Base-by-base conservation (phyloP, 2,113 vertebrate genomes). In the Aythya baeri region DNA sequence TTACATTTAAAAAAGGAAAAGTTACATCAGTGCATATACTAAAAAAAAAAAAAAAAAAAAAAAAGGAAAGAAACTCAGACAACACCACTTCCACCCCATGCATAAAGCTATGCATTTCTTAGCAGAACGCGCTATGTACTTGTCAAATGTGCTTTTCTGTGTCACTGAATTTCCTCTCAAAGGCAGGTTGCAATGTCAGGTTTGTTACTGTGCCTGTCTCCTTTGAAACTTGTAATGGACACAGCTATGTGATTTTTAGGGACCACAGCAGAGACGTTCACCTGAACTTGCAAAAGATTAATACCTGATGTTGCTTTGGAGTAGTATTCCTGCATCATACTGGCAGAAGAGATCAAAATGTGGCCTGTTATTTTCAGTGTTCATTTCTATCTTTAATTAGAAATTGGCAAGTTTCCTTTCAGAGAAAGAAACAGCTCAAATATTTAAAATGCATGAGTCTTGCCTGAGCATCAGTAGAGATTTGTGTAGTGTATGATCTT, bases 71-170 rank as follows among this genome's bases (percentile, higher is more conserved):
- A 65, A 68, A 54, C 15, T 49, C 43, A 41, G 77, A 41, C 52
- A 50, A 27, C 34, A 34, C 58, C 7, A 3, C 27, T 26, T 61
- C 18, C 22, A 10, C 26, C 43, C 66, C n/a, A 32, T 17, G 26
- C 62, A 41, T 17, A 52, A 6, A 52, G 57, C 54, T 44, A 13
- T 74, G 57, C 26, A 9, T 73, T 85, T 58, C 86, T 34, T 23
- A 76, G 81, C 67, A 94, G 89, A 83, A 13, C 78, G 91, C 36
- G 1, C 54, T 18, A 21, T 84, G 89, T 82, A 61, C 81, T 87
- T 95, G 93, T 93, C 78, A 89, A 62, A 94, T 23, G 12, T 5
- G 71, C 59, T 97, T 91, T 92, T 92, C 87, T 93, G 75, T 94
- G 91, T 85, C 89, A 83, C 84, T 91, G 93, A 32, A 72, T 85